Evolutionary conservation across 1,140 invertebrate species (phyloP), one percentile per base, ranked within the genome.

Genomic region (Eriocheir sinensis): DNA sequence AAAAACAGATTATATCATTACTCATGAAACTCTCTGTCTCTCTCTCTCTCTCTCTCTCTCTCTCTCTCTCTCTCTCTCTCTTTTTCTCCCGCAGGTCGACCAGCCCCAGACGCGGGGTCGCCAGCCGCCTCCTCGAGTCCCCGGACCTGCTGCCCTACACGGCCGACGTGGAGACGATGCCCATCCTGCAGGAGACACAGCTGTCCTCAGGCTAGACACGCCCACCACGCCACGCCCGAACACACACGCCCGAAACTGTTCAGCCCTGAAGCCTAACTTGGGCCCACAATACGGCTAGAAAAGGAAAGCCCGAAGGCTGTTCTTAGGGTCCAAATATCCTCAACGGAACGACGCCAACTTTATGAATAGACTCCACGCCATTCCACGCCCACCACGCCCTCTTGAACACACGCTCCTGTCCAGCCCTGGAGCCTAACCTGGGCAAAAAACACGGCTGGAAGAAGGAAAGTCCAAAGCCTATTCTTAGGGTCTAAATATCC

Each of bases 141-240:
- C 94, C 94, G 0, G 89, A 94, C n/a, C 80, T 92, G 0, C 44
- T 92, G 0, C 80, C 94, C 27, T 92, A 72, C 81, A 94, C 94
- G 30, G 89, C 89, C 6, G 81, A 94, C 48, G 94, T 94, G 30
- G 94, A 94, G 44, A 94, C 94, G 30, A 94, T 92, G 89, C 94
- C 94, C 48, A 94, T 94, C 32, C 91, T 94, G 32, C 89, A 94
- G 81, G 94, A 94, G 89, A 94, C 94, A n/a, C 94, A 94, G 48
- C 89, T 94, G 0, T 94, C 94, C 27, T 92, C 94, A 1, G 94
- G 94, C 4, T 94, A 94, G 44, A 34, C n/a, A 6, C 40, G 2
- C 30, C 8, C 8, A 12, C 32, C 2, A 15, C n/a, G 9, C 40
- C 34, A 3, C n/a, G 3, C 32, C 79, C 38, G 21, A 9, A 9